phyloP scores from a whole-genome alignment of 2,797 vertebrate species.

The Momotus momota region DNA sequence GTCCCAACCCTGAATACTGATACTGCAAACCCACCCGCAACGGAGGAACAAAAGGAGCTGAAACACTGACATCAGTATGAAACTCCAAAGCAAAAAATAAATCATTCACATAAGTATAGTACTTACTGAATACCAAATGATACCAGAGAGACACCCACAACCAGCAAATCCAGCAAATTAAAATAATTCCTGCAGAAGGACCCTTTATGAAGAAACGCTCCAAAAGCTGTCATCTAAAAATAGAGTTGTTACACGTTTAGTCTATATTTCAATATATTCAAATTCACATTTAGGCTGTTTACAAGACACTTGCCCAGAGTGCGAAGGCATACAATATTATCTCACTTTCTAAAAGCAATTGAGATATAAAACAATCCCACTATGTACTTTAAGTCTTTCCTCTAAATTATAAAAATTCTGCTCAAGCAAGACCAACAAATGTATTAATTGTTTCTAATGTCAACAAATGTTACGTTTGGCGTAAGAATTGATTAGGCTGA shows the following conservation, averaged over 20 bases:
- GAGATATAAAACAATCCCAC: not conserved
- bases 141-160: slow-evolving; percentile 96
- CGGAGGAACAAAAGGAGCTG: not conserved
- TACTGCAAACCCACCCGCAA: not conserved
- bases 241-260: slow-evolving; percentile 52
- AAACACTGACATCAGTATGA: not conserved
- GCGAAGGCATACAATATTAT: not conserved
- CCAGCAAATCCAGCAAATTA: slow-evolving; percentile 96
- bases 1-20: not conserved
- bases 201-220: slow-evolving; percentile 98
- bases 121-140: slow-evolving; percentile 99
- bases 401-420: not conserved
- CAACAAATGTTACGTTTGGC: not conserved
- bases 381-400: not conserved
- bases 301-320: slow-evolving; percentile 67
- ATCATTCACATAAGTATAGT: not conserved
- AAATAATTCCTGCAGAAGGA: slow-evolving; percentile 99
- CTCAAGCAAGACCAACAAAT: not conserved
- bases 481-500: not conserved
- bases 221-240: slow-evolving; percentile 96
- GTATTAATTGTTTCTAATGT: not conserved
- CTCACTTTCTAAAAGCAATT: not conserved
- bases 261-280: slow-evolving; percentile 7
- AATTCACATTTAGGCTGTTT: slow-evolving; percentile 75
- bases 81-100: not conserved